phyloP scores from a whole-genome alignment of 2,113 vertebrate species.

The Alces alces region DNA sequence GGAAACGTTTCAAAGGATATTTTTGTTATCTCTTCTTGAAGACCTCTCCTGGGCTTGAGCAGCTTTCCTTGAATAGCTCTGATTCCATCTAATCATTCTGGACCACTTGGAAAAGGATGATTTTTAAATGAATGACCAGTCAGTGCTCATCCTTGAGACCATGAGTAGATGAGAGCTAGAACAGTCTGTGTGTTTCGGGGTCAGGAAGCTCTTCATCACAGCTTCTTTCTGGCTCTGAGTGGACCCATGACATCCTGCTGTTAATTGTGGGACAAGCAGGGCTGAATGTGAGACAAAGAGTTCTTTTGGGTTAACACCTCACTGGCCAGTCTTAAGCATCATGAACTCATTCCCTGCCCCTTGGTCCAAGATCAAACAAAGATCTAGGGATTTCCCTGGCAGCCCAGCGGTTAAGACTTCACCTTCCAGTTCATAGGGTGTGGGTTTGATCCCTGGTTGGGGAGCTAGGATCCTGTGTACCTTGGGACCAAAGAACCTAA shows the following conservation, averaged over 20 bases:
- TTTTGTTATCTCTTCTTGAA: not conserved
- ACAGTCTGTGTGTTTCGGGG: not conserved
- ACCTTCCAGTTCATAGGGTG: not conserved
- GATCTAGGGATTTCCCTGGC: not conserved
- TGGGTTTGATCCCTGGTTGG: not conserved
- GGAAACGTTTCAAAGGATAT: not conserved
- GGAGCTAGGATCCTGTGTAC: not conserved
- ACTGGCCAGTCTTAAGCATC: not conserved
- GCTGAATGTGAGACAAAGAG: not conserved
- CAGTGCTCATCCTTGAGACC: not conserved
- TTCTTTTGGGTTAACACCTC: not conserved
- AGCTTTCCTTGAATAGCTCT: not conserved
- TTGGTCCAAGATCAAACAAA: not conserved
- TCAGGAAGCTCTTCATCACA: not conserved
- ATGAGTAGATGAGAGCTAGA: too few relatives aligned
- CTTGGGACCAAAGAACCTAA: not conserved
- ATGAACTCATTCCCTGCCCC: not conserved
- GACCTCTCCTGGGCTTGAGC: not conserved
- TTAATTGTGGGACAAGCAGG: not conserved
- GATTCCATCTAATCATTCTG: not conserved
- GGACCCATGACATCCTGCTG: not conserved
- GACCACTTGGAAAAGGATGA: not conserved
- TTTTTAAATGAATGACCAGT: not conserved
- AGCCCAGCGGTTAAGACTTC: not conserved
- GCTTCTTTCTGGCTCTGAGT: not conserved